These are phyloP conservation scores for Sminthurides aquaticus DNA, from an alignment of 2,888 invertebrate genomes.

Conservation along the genomic window DNA sequence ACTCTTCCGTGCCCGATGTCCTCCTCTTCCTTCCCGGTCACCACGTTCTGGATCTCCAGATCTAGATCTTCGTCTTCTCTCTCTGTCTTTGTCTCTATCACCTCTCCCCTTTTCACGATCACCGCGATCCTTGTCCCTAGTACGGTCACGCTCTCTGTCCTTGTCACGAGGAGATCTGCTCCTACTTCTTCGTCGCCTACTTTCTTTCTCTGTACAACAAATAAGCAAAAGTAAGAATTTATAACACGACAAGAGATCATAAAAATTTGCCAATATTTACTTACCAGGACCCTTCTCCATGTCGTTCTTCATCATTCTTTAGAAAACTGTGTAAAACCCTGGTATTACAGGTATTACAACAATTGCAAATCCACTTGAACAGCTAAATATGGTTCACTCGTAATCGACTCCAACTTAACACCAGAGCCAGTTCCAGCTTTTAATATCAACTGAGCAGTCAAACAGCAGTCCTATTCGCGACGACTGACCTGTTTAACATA, in stretches of 20 bases:
- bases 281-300: neutral
- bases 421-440: too few species aligned
- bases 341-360: too few species aligned
- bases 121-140: constrained; percentile 16
- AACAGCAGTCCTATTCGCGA: too few species aligned
- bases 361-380: too few species aligned
- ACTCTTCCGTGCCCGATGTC: constrained; percentile 11
- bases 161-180: constrained; percentile 1
- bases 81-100: constrained; percentile 16
- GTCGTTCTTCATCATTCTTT: constrained; percentile 5
- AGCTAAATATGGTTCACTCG: too few species aligned
- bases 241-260: too few species aligned
- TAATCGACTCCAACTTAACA: too few species aligned
- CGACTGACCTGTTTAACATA: too few species aligned
- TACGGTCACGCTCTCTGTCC: constrained; percentile 10
- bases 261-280: neutral
- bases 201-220: constrained; percentile 11
- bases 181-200: neutral
- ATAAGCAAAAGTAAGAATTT: neutral
- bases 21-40: neutral
- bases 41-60: constrained; percentile 14
- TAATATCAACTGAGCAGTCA: too few species aligned
- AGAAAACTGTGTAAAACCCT: too few species aligned
- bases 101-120: constrained; percentile 9
- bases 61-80: constrained; percentile 24